Conservation (phyloP, 2,888 invertebrate species). For the Herminia tarsipennalis region DNA sequence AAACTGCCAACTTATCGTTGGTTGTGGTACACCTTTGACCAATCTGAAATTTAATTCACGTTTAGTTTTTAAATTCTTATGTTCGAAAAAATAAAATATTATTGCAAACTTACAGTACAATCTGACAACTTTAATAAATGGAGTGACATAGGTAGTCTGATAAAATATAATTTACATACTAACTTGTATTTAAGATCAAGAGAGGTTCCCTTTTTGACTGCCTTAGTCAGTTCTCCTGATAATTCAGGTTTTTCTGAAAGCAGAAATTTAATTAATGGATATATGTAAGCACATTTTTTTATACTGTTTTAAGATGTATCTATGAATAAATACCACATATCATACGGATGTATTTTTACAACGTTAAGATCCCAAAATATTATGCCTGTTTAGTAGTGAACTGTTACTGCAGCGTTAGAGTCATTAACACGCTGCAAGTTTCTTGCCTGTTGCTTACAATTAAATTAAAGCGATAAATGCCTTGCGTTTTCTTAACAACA, state of each 20-base stretch:
- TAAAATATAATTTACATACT: not conserved
- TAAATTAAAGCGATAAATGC: too few species aligned
- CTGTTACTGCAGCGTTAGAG: too few species aligned
- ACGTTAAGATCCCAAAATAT: too few species aligned
- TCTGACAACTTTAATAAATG: not conserved
- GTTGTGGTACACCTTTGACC: slow-evolving; percentile 19
- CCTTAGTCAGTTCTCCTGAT: not conserved
- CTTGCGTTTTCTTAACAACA: too few species aligned
- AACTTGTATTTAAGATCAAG: slow-evolving; percentile 3
- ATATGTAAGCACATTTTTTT: too few species aligned
- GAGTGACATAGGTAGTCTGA: not conserved
- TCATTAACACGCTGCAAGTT: too few species aligned
- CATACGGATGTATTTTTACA: too few species aligned
- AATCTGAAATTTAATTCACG: not conserved
- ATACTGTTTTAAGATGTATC: too few species aligned
- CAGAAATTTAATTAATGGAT: not conserved
- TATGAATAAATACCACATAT: too few species aligned
- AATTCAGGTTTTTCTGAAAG: slow-evolving; percentile 2
- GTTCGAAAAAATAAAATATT: not conserved
- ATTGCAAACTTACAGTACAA: not conserved
- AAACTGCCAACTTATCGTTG: slow-evolving; percentile 23
- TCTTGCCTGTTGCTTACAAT: too few species aligned
- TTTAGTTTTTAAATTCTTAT: too few species aligned
- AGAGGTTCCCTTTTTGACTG: not conserved
- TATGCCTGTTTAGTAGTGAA: too few species aligned